Percentiles rank a stretch among this genome's conserved stretches.
phyloP scores from a whole-genome alignment of 2,113 vertebrate genomes.

The Prionailurus bengalensis region DNA sequence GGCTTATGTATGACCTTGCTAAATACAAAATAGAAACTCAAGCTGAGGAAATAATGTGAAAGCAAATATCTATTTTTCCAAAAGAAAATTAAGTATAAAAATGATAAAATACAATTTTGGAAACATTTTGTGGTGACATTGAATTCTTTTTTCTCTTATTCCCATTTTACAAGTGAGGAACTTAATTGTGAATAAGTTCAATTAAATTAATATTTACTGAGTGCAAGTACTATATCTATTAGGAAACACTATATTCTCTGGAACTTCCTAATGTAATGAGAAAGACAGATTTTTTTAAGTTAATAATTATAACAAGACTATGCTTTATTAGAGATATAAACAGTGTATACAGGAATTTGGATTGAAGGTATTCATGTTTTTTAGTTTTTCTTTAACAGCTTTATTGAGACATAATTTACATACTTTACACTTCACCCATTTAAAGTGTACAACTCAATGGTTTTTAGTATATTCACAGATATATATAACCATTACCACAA shows the following conservation, averaged over 20 bases:
- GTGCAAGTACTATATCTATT: neutral
- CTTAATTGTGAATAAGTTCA: slow-evolving; percentile 28
- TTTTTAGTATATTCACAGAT: slow-evolving; percentile 46
- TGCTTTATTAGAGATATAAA: slow-evolving; percentile 28
- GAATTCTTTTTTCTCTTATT: slow-evolving; percentile 57
- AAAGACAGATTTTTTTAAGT: slow-evolving; percentile 61
- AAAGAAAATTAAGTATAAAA: slow-evolving; percentile 36
- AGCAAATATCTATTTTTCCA: slow-evolving; percentile 52
- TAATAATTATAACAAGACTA: slow-evolving; percentile 60
- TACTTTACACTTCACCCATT: slow-evolving; percentile 3
- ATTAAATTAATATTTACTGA: slow-evolving; percentile 37
- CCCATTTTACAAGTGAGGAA: slow-evolving; percentile 22
- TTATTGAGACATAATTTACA: slow-evolving; percentile 56
- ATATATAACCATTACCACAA: neutral
- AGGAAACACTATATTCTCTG: neutral
- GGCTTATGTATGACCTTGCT: neutral
- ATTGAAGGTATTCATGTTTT: neutral
- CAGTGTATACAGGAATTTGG: neutral
- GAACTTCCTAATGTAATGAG: neutral
- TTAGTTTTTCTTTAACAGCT: slow-evolving; percentile 20
- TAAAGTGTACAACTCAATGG: slow-evolving; percentile 10
- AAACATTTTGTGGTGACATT: slow-evolving; percentile 34
- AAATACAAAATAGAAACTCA: slow-evolving; percentile 59
- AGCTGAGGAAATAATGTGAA: slow-evolving; percentile 45
- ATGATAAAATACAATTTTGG: slow-evolving; percentile 36